Conservation (phyloP, 2,113 vertebrate species). For the Muntiacus reevesi region DNA sequence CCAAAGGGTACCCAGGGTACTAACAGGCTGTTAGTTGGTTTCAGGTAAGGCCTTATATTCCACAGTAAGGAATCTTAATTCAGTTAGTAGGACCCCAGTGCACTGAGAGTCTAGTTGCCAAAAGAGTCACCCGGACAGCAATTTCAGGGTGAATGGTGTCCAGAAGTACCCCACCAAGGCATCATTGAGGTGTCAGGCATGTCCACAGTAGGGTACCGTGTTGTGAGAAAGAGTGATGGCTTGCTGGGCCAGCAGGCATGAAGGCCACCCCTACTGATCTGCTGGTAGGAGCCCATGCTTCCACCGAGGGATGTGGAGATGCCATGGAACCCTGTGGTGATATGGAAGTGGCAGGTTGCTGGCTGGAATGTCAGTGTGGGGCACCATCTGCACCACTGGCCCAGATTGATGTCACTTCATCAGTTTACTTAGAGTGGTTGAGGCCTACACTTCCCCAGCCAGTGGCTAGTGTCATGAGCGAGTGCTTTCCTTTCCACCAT, state of each 20-base stretch:
- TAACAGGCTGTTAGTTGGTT: not conserved
- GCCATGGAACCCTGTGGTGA: not conserved
- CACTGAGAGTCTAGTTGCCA: not conserved
- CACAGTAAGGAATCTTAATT: not conserved
- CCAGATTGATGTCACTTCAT: not conserved
- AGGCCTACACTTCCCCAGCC: not conserved
- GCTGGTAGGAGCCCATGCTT: accelerated
- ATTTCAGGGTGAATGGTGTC: not conserved
- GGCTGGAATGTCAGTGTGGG: not conserved
- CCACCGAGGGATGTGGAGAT: not conserved
- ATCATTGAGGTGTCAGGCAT: not conserved
- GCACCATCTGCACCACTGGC: not conserved
- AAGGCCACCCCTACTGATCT: not conserved
- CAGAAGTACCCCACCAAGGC: not conserved
- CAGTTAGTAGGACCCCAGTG: not conserved
- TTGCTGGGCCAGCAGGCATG: not conserved
- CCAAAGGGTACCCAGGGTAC: not conserved
- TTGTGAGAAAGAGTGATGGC: not conserved
- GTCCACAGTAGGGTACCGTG: not conserved
- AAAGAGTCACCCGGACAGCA: not conserved
- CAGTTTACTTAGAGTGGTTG: not conserved
- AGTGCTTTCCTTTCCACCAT: not conserved
- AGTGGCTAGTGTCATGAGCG: not conserved
- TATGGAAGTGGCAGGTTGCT: not conserved
- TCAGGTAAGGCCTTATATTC: not conserved